Conservation (phyloP, 2,797 vertebrate genomes). For the Pseudochaenichthys georgianus region DNA sequence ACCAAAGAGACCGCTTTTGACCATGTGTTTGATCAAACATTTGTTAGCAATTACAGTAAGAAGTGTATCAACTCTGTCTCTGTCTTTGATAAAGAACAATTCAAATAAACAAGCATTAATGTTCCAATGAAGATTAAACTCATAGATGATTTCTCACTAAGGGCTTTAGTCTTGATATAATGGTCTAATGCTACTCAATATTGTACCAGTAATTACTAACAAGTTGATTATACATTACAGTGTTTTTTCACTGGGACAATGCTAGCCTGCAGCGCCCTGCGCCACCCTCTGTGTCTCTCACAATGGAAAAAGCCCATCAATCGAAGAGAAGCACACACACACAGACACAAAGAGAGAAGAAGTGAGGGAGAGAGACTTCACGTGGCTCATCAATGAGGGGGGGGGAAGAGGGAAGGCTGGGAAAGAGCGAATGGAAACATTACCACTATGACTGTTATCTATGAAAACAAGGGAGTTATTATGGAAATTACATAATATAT, state of each 20-base stretch:
- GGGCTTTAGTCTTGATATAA: constrained; percentile 4
- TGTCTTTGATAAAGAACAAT: constrained; percentile 1
- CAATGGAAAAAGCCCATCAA: constrained; percentile 43
- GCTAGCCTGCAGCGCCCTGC: constrained; percentile 21
- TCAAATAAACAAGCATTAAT: constrained; percentile 14
- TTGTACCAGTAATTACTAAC: constrained; percentile 37
- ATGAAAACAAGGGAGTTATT: constrained; percentile 24
- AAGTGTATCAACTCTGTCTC: constrained; percentile 8
- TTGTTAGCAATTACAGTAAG: constrained; percentile 13
- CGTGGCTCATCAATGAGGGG: constrained; percentile 43
- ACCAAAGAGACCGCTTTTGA: constrained; percentile 11
- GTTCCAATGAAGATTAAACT: constrained; percentile 5
- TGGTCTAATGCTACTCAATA: constrained; percentile 19
- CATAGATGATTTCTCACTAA: constrained; percentile 13
- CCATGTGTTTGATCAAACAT: constrained; percentile 17
- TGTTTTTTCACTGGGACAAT: constrained; percentile 18
- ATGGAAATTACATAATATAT: constrained; percentile 1
- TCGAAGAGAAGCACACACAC: constrained; percentile 29
- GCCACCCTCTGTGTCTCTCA: constrained; percentile 41
- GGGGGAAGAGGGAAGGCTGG: constrained; percentile 24
- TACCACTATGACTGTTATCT: constrained; percentile 69
- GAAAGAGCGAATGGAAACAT: constrained; percentile 53
- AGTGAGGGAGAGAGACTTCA: constrained; percentile 12
- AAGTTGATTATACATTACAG: constrained; percentile 31
- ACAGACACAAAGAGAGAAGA: neutral